A percentile compares a stretch with the other conserved stretches of the same genome.
Evolutionary conservation across 2,888 invertebrate species (phyloP).

Genomic region (Pterobdella sp.): DNA sequence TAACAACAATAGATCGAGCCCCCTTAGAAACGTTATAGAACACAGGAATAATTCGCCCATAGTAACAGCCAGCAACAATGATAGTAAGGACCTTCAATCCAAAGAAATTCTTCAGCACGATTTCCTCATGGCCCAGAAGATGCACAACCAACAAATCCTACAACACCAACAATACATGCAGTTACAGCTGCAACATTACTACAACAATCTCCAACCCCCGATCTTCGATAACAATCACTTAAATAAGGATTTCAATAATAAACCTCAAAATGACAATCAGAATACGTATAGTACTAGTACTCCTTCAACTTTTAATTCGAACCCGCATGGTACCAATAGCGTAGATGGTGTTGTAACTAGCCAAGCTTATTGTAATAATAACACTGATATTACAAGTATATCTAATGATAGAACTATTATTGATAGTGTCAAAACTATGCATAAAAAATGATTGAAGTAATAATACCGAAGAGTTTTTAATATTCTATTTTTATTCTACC

Average conservation of each 20-base stretch:
- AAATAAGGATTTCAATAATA: background rate
- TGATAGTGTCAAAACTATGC: too few species aligned
- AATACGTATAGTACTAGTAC: background rate
- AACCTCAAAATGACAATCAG: background rate
- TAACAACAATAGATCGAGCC: background rate
- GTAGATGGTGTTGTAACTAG: too few species aligned
- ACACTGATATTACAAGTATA: too few species aligned
- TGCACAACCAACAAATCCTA: background rate
- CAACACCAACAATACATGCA: background rate
- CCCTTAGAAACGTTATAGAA: background rate
- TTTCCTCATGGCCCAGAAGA: background rate
- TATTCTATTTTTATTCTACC: too few species aligned
- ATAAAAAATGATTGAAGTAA: too few species aligned
- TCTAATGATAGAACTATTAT: too few species aligned
- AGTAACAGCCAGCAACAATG: background rate
- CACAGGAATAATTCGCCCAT: background rate
- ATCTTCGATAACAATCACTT: background rate
- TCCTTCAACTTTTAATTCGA: too few species aligned
- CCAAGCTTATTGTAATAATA: too few species aligned
- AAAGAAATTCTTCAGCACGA: background rate
- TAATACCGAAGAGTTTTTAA: too few species aligned
- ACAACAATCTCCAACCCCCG: background rate
- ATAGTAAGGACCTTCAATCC: background rate
- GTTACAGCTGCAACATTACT: slow-evolving; percentile 7
- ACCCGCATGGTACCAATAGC: too few species aligned